Evolutionary conservation across 1,140 invertebrate genomes (phyloP).

Genomic region (Aphidius gifuensis): DNA sequence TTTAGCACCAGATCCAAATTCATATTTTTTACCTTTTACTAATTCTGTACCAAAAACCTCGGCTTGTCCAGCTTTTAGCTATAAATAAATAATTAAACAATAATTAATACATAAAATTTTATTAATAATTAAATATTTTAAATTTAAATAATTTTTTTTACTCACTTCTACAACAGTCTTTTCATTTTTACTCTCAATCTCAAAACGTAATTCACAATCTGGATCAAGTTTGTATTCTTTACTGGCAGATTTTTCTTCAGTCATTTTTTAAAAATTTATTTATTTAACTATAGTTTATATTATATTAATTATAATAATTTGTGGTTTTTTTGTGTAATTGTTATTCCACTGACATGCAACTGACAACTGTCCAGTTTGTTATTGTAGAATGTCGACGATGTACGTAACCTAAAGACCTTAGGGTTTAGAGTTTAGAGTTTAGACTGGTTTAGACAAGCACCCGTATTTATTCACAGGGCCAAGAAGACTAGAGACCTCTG

Average conservation of each 20-base stretch:
- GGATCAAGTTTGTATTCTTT: conserved; percentile 85
- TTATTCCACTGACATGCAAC: not conserved
- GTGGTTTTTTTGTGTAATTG: not conserved
- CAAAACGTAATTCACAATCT: conserved; percentile 88
- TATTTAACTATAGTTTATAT: not conserved
- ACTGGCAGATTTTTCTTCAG: conserved; percentile 41
- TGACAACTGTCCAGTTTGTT: too few species aligned
- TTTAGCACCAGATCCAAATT: conserved; percentile 87
- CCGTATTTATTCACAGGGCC: too few species aligned
- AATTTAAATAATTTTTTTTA: conserved; percentile 17
- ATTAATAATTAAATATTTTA: not conserved
- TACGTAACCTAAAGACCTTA: too few species aligned
- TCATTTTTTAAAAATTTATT: conserved; percentile 32
- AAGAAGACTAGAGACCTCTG: too few species aligned
- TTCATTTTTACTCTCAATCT: conserved; percentile 85
- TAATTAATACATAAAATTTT: too few species aligned
- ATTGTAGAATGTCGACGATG: too few species aligned
- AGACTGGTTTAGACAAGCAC: too few species aligned
- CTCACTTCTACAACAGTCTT: conserved; percentile 79
- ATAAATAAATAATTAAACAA: conserved; percentile 30
- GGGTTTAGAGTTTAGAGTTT: too few species aligned
- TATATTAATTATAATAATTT: not conserved
- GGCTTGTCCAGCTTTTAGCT: conserved; percentile 83
- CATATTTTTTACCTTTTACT: conserved; percentile 89
- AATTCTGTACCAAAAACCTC: conserved; percentile 98